Evolutionary conservation across 2,888 invertebrate genomes (phyloP), one percentile per base, ranked within the genome.

Genomic region (Sialis lutaria): DNA sequence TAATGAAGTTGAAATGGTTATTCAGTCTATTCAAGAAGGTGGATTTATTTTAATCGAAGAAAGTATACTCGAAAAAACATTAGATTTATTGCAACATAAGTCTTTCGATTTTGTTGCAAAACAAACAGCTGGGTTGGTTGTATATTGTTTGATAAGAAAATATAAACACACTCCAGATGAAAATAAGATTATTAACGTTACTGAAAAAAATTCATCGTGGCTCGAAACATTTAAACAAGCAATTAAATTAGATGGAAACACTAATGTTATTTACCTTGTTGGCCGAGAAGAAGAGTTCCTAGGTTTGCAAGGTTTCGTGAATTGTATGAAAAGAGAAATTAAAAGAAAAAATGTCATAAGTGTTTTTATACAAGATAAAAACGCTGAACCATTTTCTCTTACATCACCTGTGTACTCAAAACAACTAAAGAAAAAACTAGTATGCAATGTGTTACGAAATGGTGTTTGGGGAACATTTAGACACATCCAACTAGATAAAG

Each of bases 271-370:
- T 22, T 22, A 22, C 22, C 22, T 22, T 2, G 22, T 22, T 22
- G 22, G 75, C 3, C 73, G 78, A 58, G 73, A 75, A 52, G 77
- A 79, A 46, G 67, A 69, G 7, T 67, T 77, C 9, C 83, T 74
- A 57, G 93, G 93, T 30, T 67, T 90, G 1, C 61, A 90, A 12
- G 93, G 93, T 9, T 64, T 92, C 47, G 77, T 87, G 0, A 91
- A 91, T 56, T 93, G 93, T 62, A 62, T 96, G 32, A 73, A 83
- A 49, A 80, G 73, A 55, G 92, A 93, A 58, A 70, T 73, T 1
- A 72, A 72, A 43, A 60, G 63, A 2, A 61, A 75, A 53, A 60
- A 74, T 1, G 65, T 77, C 1, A 69, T 70, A 45, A 77, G 77
- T 47, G 61, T 86, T 6, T 70, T 82, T 35, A 74, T 85, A 46